Conservation (phyloP, 2,888 invertebrate genomes). For the Cantharis rustica region DNA sequence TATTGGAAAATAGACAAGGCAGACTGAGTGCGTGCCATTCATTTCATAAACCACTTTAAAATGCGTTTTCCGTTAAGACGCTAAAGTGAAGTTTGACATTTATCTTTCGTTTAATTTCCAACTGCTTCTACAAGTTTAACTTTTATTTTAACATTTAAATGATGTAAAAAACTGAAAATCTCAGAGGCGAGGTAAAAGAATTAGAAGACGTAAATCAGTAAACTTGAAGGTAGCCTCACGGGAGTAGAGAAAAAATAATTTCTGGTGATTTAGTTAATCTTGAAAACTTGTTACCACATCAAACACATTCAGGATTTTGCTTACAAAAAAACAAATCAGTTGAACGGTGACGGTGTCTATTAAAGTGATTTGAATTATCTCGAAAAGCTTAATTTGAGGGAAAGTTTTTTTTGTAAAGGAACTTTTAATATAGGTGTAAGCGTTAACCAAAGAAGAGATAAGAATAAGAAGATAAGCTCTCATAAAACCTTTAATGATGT, state of each 20-base stretch:
- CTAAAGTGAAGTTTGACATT: background rate
- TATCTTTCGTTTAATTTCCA: background rate
- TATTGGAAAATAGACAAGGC: too few species aligned
- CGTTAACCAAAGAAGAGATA: background rate
- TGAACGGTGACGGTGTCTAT: background rate
- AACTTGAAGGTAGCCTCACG: background rate
- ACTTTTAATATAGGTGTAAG: background rate
- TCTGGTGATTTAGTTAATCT: background rate
- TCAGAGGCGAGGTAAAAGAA: background rate
- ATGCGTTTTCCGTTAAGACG: background rate
- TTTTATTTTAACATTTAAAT: background rate
- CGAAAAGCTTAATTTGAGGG: background rate
- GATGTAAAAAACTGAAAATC: background rate
- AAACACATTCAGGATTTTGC: background rate
- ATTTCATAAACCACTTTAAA: background rate
- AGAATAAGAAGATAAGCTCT: background rate
- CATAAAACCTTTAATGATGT: constrained; percentile 4
- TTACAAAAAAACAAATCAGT: background rate
- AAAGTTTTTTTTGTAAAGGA: background rate
- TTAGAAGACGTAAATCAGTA: background rate
- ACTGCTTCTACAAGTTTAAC: background rate
- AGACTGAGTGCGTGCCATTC: background rate
- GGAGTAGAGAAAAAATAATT: background rate
- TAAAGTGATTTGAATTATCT: background rate
- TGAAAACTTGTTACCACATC: background rate